phyloP scores from a whole-genome alignment of 2,797 vertebrate species.

The Momotus momota region DNA sequence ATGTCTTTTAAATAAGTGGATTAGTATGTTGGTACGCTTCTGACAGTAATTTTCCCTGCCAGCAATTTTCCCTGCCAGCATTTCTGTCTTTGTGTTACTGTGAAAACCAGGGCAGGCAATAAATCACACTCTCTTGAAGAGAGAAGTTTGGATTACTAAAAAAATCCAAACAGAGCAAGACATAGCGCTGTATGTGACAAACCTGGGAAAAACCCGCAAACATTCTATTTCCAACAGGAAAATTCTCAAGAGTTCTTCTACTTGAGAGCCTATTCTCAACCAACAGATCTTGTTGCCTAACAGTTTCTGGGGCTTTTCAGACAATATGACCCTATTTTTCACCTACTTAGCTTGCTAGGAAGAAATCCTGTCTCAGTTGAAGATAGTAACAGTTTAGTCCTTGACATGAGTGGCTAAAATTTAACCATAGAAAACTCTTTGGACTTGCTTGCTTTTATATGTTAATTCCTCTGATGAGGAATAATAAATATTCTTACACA shows the following conservation, averaged over 20 bases:
- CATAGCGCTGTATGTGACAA: not conserved
- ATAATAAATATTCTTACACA: not conserved
- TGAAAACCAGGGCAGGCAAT: not conserved
- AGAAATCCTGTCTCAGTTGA: not conserved
- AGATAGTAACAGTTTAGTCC: not conserved
- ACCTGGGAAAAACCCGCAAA: not conserved
- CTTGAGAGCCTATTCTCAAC: not conserved
- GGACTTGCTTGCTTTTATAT: not conserved
- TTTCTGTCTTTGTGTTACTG: constrained; percentile 1
- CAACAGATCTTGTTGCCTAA: not conserved
- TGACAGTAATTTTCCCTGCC: not conserved
- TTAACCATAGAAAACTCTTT: not conserved
- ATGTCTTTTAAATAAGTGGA: not conserved
- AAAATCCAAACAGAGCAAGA: not conserved
- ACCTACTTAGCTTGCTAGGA: not conserved
- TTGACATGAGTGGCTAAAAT: not conserved
- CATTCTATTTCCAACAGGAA: not conserved
- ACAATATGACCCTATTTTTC: not conserved
- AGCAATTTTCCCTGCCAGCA: not conserved
- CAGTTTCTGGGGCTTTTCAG: not conserved
- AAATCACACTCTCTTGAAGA: not conserved
- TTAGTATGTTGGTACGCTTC: not conserved
- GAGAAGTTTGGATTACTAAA: not conserved
- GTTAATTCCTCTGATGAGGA: not conserved
- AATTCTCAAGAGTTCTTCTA: not conserved